A percentile compares a stretch with the other conserved stretches of the same genome.
Evolutionary conservation across 2,113 vertebrate species (phyloP).

Genomic region (Irena cyanogastra): DNA sequence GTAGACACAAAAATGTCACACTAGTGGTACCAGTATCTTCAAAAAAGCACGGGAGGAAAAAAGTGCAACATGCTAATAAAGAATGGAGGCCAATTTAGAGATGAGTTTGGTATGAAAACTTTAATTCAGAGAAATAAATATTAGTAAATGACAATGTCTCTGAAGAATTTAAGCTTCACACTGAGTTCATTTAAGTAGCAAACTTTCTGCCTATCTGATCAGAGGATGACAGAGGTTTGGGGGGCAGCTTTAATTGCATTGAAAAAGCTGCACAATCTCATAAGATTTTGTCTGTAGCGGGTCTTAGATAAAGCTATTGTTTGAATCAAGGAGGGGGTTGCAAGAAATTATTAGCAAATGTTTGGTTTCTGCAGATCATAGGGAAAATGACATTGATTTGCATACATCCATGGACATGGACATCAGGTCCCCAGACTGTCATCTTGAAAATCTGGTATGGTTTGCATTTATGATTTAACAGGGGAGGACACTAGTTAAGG

Average conservation of each 20-base stretch:
- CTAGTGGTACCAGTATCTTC: background rate
- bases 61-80: background rate
- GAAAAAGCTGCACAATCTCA: background rate
- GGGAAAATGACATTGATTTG: background rate
- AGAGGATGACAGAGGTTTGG: background rate
- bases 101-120: background rate
- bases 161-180: background rate
- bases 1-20: background rate
- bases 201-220: background rate
- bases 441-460: background rate
- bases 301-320: background rate
- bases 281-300: background rate
- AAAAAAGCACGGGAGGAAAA: background rate
- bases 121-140: background rate
- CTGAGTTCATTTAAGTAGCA: background rate
- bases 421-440: background rate
- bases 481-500: background rate
- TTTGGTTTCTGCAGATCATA: background rate
- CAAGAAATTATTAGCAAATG: background rate
- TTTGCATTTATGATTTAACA: slow-evolving; percentile 21
- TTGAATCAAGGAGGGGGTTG: background rate
- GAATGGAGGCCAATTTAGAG: background rate
- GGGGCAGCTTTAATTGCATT: background rate
- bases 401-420: background rate
- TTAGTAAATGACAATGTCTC: background rate